These are phyloP conservation scores for Aleiodes sp. DNA, from an alignment of 1,140 invertebrate genomes.

Conservation along the genomic window DNA sequence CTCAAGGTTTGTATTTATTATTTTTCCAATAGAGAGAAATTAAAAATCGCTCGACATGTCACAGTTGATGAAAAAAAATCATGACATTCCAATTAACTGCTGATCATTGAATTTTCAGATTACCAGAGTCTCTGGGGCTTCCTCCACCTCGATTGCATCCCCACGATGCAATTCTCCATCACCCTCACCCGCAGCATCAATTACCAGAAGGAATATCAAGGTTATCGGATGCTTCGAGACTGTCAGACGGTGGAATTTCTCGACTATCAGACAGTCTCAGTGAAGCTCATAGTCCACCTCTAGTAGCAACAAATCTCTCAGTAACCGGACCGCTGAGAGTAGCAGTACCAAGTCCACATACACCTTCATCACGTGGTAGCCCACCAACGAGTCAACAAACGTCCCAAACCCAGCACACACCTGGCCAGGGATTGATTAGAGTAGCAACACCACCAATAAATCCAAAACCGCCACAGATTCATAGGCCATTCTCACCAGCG, in stretches of 20 bases:
- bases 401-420: conserved; percentile 42
- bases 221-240: conserved; percentile 60
- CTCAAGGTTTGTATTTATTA: conserved; percentile 53
- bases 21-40: background rate
- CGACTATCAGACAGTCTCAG: conserved; percentile 61
- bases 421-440: conserved; percentile 57
- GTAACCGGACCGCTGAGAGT: conserved; percentile 62
- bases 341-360: conserved; percentile 62
- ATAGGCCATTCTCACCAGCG: conserved; percentile 64
- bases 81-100: no score
- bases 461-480: conserved; percentile 61
- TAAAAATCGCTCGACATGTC: background rate
- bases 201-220: conserved; percentile 60
- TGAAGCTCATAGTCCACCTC: conserved; percentile 62
- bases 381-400: conserved; percentile 50
- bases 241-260: conserved; percentile 61
- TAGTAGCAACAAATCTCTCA: conserved; percentile 63
- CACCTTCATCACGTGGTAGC: conserved; percentile 62
- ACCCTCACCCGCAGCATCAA: conserved; percentile 54
- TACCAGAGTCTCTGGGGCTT: conserved; percentile 58
- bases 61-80: background rate
- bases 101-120: conserved; percentile 46
- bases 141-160: conserved; percentile 57
- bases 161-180: conserved; percentile 56
- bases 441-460: conserved; percentile 57